These are phyloP conservation scores for Protonibea diacanthus DNA, from an alignment of 2,797 vertebrate species.

Conservation along the genomic window DNA sequence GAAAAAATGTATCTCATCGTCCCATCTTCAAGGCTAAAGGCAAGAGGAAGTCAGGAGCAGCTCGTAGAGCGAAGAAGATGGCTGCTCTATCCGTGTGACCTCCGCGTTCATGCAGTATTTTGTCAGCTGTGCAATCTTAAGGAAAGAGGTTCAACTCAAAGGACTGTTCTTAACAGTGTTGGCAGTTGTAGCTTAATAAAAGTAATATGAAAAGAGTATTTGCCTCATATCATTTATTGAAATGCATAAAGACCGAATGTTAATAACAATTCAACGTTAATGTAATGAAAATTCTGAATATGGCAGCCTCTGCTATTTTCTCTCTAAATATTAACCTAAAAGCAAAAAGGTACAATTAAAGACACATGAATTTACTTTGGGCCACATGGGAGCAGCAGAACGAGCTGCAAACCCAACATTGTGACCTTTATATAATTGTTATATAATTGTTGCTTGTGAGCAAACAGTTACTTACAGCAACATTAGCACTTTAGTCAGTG, in stretches of 20 bases:
- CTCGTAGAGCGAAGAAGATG: slow-evolving; percentile 60
- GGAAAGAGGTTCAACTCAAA: background rate
- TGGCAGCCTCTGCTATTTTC: background rate
- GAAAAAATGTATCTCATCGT: slow-evolving; percentile 3
- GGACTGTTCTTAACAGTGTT: background rate
- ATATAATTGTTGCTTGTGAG: background rate
- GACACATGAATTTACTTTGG: background rate
- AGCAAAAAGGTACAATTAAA: background rate
- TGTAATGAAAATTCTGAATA: background rate
- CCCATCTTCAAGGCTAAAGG: slow-evolving; percentile 26
- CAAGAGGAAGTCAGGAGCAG: slow-evolving; percentile 66
- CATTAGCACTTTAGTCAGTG: too few relatives aligned
- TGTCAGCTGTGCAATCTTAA: background rate
- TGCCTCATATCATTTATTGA: background rate
- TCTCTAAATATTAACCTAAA: background rate
- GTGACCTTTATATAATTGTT: background rate
- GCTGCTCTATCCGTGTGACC: slow-evolving; percentile 47
- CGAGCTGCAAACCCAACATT: background rate
- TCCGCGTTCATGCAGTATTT: background rate
- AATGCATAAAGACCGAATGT: background rate
- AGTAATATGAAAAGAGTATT: background rate
- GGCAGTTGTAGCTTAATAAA: slow-evolving; percentile 7
- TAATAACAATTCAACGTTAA: too few relatives aligned
- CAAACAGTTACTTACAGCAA: too few relatives aligned
- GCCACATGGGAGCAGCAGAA: background rate